phyloP scores from a whole-genome alignment of 2,888 invertebrate genomes.

The Epsilonema sp. region DNA sequence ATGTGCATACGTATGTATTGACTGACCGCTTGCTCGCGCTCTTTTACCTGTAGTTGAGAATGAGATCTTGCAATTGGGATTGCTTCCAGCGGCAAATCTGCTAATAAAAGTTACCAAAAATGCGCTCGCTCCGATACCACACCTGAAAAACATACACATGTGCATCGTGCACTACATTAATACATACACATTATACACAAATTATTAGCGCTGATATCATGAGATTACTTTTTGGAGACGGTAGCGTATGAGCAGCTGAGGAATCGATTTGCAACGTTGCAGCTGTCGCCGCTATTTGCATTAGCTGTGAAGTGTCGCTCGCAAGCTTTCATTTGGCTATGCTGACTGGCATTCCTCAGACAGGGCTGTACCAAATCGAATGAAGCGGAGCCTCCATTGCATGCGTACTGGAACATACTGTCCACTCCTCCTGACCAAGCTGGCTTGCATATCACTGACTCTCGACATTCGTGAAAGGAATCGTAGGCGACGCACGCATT shows the following conservation, averaged over 20 bases:
- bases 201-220: too few relatives aligned
- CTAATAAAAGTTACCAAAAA: too few relatives aligned
- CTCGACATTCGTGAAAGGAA: neutral
- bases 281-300: neutral
- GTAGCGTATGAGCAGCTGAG: neutral
- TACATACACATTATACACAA: too few relatives aligned
- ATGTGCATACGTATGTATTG: too few relatives aligned
- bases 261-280: neutral
- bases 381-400: neutral
- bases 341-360: neutral
- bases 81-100: too few relatives aligned
- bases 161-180: too few relatives aligned
- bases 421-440: neutral
- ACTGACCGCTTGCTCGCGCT: too few relatives aligned
- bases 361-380: neutral
- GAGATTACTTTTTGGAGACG: neutral
- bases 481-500: neutral
- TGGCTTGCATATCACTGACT: neutral
- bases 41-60: too few relatives aligned
- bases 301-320: neutral
- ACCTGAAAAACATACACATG: too few relatives aligned
- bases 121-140: too few relatives aligned
- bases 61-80: too few relatives aligned
- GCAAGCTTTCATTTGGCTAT: neutral
- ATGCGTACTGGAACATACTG: neutral